Conservation (phyloP, 2,797 vertebrate species). For the Hemitrygon akajei region DNA sequence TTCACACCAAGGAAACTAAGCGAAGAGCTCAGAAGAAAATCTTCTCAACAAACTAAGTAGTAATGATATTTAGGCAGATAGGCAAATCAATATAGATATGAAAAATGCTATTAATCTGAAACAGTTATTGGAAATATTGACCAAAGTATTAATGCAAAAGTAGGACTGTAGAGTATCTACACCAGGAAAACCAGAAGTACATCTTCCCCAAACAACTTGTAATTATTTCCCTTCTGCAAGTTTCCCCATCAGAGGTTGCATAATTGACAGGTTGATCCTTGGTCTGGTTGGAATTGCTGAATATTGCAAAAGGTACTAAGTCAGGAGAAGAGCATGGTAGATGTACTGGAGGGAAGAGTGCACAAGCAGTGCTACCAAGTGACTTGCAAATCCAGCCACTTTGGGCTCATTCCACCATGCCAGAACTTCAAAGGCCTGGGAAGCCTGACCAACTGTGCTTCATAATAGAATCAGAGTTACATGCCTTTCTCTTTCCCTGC, state of each 20-base stretch:
- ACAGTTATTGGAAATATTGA: not conserved
- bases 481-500: not conserved
- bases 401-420: not conserved
- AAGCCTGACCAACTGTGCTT: not conserved
- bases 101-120: not conserved
- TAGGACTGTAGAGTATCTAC: too few relatives aligned
- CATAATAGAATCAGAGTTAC: not conserved
- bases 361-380: not conserved
- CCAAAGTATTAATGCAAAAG: not conserved
- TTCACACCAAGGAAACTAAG: constrained; percentile 26
- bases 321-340: not conserved
- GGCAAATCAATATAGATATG: not conserved
- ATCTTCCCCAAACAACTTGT: not conserved
- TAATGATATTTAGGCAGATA: not conserved
- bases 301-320: not conserved
- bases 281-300: not conserved
- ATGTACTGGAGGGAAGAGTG: too few relatives aligned
- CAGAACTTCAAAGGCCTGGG: not conserved
- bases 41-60: not conserved
- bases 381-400: not conserved
- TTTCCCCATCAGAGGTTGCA: not conserved
- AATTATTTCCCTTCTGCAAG: not conserved
- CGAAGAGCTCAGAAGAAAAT: not conserved
- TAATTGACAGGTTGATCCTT: not conserved
- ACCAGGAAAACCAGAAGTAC: not conserved